phyloP scores from a whole-genome alignment of 2,113 vertebrate species.

The Saguinus midas region DNA sequence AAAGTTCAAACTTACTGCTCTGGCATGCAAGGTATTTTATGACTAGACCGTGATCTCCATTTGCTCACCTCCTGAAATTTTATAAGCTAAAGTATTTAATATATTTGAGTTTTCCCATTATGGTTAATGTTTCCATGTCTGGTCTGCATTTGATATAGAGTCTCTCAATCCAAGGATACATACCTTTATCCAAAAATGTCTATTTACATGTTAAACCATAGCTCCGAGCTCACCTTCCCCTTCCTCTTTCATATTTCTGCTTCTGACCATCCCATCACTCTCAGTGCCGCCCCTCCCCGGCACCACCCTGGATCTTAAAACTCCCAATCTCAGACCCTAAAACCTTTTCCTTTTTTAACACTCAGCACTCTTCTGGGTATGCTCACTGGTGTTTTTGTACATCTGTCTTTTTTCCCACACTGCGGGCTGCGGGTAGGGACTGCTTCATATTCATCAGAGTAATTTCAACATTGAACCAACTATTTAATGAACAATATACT shows the following conservation, averaged over 20 bases:
- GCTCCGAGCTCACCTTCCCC: background rate
- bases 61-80: background rate
- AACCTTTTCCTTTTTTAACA: background rate
- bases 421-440: background rate
- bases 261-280: background rate
- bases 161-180: background rate
- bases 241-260: background rate
- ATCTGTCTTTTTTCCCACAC: background rate
- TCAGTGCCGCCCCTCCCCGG: background rate
- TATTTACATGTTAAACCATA: background rate
- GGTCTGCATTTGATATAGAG: background rate
- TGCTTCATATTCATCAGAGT: background rate
- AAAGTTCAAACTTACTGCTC: background rate
- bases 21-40: background rate
- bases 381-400: background rate
- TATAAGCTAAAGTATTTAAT: background rate
- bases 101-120: background rate
- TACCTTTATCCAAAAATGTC: background rate
- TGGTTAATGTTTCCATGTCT: background rate
- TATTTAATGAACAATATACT: slow-evolving; percentile 42
- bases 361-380: background rate
- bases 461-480: slow-evolving; percentile 40
- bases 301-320: background rate
- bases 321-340: background rate
- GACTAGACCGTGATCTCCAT: background rate